Conservation (phyloP, 2,888 invertebrate species). For the Drosophila paracracens region DNA sequence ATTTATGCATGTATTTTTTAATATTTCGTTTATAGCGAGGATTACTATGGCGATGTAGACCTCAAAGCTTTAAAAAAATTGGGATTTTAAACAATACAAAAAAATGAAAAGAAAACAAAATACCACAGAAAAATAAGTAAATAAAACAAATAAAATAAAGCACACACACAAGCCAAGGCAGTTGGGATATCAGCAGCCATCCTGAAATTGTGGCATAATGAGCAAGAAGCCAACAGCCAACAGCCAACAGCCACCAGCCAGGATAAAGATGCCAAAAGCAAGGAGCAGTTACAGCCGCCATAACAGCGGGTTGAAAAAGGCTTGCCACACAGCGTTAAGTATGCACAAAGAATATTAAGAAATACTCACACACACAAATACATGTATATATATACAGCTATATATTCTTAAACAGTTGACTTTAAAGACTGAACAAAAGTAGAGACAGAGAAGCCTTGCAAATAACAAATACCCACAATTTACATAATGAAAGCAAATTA, state of each 20-base stretch:
- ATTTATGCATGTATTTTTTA: conserved; percentile 44
- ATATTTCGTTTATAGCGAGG: conserved; percentile 88
- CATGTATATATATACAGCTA: conserved; percentile 16
- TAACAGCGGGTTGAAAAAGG: conserved; percentile 69
- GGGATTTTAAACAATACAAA: conserved; percentile 85
- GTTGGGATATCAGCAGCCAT: conserved; percentile 21
- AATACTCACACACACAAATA: conserved; percentile 21
- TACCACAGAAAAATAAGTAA: conserved; percentile 5
- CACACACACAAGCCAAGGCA: conserved; percentile 43
- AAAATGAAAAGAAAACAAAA: conserved; percentile 2
- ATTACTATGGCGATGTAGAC: conserved; percentile 96
- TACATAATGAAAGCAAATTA: conserved; percentile 27
- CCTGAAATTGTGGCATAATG: conserved; percentile 21
- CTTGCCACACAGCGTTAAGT: conserved; percentile 66
- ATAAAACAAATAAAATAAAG: conserved; percentile 25
- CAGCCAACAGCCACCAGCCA: conserved; percentile 18
- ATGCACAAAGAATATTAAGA: conserved; percentile 64
- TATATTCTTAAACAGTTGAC: conserved; percentile 65
- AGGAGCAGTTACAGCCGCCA: conserved; percentile 43
- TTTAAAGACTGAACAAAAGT: conserved; percentile 75
- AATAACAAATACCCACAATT: conserved; percentile 33
- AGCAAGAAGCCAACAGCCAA: conserved; percentile 28
- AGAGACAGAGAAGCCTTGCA: conserved; percentile 41
- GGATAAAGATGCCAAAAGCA: conserved; percentile 30
- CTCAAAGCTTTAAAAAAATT: conserved; percentile 94